These are phyloP conservation scores for Pluvianellus socialis DNA, from an alignment of 2,113 vertebrate genomes.

Conservation along the genomic window DNA sequence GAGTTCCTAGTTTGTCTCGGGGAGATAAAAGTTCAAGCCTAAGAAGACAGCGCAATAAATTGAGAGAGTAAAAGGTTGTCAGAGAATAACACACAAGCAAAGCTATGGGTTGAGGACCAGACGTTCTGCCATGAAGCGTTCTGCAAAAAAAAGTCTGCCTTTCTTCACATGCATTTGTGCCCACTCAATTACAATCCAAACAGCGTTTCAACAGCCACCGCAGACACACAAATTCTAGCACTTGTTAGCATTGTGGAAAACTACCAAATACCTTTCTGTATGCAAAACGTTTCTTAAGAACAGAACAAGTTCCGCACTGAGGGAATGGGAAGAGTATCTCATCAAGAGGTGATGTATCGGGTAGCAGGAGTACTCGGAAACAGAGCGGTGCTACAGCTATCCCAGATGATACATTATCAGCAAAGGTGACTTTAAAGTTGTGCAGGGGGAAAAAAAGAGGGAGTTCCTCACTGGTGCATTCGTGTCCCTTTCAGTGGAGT, in stretches of 20 bases:
- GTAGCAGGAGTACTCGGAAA: background rate
- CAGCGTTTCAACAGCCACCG: background rate
- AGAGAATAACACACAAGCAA: background rate
- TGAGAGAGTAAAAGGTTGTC: background rate
- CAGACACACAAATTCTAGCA: background rate
- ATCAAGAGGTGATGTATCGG: fast-evolving
- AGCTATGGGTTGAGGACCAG: background rate
- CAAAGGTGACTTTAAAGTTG: background rate
- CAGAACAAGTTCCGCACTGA: background rate
- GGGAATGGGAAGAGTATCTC: background rate
- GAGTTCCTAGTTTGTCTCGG: background rate
- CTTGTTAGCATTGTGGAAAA: background rate
- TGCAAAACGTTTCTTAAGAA: conserved; percentile 4
- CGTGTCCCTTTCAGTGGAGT: background rate
- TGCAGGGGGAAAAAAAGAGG: background rate
- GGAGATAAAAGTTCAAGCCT: background rate
- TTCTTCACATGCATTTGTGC: background rate
- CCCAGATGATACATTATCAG: fast-evolving
- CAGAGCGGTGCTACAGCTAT: background rate
- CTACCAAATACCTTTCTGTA: background rate
- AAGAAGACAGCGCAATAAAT: background rate
- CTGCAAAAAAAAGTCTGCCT: background rate
- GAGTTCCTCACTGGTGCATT: background rate
- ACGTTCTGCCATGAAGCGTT: fast-evolving
- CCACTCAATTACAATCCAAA: background rate